Evolutionary conservation across 2,888 invertebrate genomes (phyloP).

Genomic region (Tachina lurida): DNA sequence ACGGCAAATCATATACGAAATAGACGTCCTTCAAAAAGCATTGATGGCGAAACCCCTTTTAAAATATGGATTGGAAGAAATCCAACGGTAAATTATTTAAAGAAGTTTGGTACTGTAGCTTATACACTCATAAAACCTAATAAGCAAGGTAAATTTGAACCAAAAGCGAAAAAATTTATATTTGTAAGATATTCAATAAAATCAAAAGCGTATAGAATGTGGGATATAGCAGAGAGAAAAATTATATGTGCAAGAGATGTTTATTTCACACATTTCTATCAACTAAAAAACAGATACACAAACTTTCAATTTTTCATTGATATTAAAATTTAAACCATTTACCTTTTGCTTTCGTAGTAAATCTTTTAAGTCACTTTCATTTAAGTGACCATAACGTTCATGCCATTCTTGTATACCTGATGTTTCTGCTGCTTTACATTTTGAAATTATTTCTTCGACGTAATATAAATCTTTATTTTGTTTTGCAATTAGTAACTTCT

Average conservation of each 20-base stretch:
- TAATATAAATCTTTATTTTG: too few relatives aligned
- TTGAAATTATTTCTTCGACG: too few relatives aligned
- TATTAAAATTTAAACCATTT: too few relatives aligned
- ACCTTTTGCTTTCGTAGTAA: too few relatives aligned
- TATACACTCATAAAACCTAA: not conserved
- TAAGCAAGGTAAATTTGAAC: not conserved
- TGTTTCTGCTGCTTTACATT: too few relatives aligned
- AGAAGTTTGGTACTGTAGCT: not conserved
- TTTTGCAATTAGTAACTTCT: too few relatives aligned
- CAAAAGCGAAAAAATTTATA: not conserved
- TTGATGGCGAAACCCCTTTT: not conserved
- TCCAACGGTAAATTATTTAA: not conserved
- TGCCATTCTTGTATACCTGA: too few relatives aligned
- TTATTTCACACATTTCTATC: not conserved
- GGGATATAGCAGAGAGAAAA: not conserved
- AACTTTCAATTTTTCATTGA: not conserved
- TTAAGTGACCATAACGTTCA: too few relatives aligned
- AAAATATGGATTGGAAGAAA: not conserved
- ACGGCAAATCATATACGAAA: too few relatives aligned
- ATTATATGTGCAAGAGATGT: slow-evolving; percentile 1
- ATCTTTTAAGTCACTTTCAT: too few relatives aligned
- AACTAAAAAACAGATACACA: not conserved
- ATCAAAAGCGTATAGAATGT: not conserved
- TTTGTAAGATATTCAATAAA: not conserved
- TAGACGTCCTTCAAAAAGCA: not conserved